Conservation (phyloP, 2,797 vertebrate genomes). For the Philypnodon macrostomus region DNA sequence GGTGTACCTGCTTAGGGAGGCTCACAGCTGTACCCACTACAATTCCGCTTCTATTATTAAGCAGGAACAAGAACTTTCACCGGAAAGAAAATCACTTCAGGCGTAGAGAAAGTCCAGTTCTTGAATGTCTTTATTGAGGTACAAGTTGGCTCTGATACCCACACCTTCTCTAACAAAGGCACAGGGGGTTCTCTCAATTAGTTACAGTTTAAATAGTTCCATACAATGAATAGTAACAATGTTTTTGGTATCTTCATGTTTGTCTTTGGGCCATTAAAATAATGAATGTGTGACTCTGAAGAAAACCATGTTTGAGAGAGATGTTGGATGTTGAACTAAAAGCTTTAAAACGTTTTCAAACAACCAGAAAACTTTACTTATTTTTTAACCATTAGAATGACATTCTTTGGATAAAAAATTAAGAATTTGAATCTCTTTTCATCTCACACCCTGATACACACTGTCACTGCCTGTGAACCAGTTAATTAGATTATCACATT, state of each 20-base stretch:
- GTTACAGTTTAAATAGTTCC: neutral
- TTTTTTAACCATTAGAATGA: no score
- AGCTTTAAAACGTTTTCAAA: no score
- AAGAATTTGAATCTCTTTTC: no score
- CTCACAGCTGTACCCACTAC: slow-evolving; percentile 54
- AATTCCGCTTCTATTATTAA: slow-evolving; percentile 60
- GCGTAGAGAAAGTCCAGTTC: slow-evolving; percentile 41
- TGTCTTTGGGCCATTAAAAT: neutral
- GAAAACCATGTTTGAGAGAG: neutral
- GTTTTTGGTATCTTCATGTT: neutral
- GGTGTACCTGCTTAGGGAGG: slow-evolving; percentile 66
- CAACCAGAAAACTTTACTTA: no score
- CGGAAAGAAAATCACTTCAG: slow-evolving; percentile 60
- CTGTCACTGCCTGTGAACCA: no score
- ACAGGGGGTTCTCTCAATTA: no score
- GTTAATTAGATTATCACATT: no score
- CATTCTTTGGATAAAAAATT: no score
- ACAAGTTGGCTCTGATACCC: slow-evolving; percentile 41
- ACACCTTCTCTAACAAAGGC: slow-evolving; percentile 17
- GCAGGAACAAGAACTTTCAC: slow-evolving; percentile 63
- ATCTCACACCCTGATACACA: no score
- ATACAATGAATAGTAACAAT: no score
- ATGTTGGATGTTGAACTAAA: no score
- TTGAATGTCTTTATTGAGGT: slow-evolving; percentile 51
- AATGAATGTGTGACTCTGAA: neutral